Conservation (phyloP, 2,888 invertebrate species). For the Dasysyrphus tricinctus region DNA sequence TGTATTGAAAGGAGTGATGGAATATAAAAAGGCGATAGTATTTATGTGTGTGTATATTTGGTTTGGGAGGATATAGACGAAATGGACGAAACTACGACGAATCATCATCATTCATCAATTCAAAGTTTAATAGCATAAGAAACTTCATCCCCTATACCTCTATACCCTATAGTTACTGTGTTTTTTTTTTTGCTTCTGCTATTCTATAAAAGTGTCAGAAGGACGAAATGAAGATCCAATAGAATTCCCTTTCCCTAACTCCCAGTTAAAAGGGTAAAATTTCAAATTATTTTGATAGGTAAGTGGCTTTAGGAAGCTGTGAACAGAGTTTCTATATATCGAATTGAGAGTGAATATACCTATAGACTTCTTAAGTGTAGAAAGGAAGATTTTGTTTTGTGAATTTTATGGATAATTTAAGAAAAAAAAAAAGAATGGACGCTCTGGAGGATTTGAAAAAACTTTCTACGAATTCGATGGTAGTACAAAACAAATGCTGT, state of each 20-base stretch:
- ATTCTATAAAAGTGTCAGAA: slow-evolving; percentile 27
- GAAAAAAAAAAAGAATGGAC: slow-evolving; percentile 16
- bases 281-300: slow-evolving; percentile 69
- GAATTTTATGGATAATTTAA: slow-evolving; percentile 69
- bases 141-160: slow-evolving; percentile 37
- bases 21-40: slow-evolving; percentile 47
- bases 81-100: slow-evolving; percentile 31
- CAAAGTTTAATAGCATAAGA: slow-evolving; percentile 67
- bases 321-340: slow-evolving; percentile 11
- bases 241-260: not conserved
- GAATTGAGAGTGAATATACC: not conserved
- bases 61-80: slow-evolving; percentile 10
- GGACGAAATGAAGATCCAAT: slow-evolving; percentile 2
- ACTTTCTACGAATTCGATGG: slow-evolving; percentile 53
- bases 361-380: not conserved
- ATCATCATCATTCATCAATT: slow-evolving; percentile 74
- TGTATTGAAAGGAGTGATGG: slow-evolving; percentile 8
- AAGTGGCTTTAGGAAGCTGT: slow-evolving; percentile 59
- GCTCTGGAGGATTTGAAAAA: slow-evolving; percentile 5
- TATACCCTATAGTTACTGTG: not conserved
- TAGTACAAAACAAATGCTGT: not conserved
- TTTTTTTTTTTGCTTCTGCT: slow-evolving; percentile 21
- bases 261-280: slow-evolving; percentile 51
- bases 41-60: slow-evolving; percentile 16
- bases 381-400: slow-evolving; percentile 42